These are phyloP conservation scores for Eupeodes latifasciatus DNA, from an alignment of 2,888 invertebrate species.

Conservation along the genomic window DNA sequence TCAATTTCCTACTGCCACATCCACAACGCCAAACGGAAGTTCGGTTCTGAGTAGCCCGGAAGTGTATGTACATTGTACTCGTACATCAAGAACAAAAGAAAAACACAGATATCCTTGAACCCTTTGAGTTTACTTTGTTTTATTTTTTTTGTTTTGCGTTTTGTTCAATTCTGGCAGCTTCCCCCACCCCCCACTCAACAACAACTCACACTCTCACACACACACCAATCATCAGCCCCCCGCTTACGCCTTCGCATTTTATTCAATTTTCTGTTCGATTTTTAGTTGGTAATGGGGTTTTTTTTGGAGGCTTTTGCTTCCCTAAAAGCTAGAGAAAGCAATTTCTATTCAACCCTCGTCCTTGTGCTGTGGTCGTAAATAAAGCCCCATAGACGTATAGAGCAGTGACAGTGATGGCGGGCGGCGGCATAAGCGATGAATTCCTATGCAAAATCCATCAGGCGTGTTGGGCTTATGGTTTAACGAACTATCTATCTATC, in stretches of 20 bases:
- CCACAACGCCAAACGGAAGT: constrained; percentile 53
- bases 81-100: constrained; percentile 70
- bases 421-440: constrained; percentile 21
- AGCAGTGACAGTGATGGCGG: background rate
- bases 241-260: constrained; percentile 11
- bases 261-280: constrained; percentile 67
- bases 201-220: too few species aligned
- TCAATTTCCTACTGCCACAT: constrained; percentile 72
- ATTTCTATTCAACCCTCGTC: constrained; percentile 72
- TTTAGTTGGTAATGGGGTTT: constrained; percentile 15
- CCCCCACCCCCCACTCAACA: background rate
- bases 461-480: constrained; percentile 58
- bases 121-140: constrained; percentile 53
- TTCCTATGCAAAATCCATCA: constrained; percentile 75
- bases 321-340: constrained; percentile 36
- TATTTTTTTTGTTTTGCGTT: constrained; percentile 23
- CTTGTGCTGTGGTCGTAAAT: constrained; percentile 26
- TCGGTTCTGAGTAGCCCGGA: constrained; percentile 73
- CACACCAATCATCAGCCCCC: background rate
- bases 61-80: constrained; percentile 62
- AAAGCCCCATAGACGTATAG: too few species aligned
- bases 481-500: constrained; percentile 50
- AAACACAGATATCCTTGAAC: constrained; percentile 66
- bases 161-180: background rate
- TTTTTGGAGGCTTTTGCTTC: background rate